Base-by-base conservation (phyloP, 92 coral and sea anemone species). In the Porites evermanni region DNA sequence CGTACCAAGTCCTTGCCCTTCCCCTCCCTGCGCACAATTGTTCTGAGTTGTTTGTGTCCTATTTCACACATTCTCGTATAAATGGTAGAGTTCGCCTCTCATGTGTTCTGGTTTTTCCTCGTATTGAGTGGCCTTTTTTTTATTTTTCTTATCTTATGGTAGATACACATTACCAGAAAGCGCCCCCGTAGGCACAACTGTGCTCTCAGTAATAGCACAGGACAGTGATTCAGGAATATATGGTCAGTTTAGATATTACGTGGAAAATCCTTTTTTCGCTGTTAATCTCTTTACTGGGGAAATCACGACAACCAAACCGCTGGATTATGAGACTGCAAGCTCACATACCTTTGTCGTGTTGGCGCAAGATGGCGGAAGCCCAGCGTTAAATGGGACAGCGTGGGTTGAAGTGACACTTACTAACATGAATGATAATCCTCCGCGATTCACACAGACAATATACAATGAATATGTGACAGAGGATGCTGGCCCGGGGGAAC, bases 201-300 rank as follows among this genome's bases (percentile, higher is more conserved):
- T 97, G 56, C 82, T 95, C 24, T 85, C 92, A 4, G 96, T 97
- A 53, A 89, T 96, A n/a, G 99, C 99, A 7, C 84, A 67, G 38
- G 99, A 97, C 87, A 88, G 88, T 50, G 99, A 97, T 81, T 95
- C 99, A 19, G 99, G 98, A 19, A 90, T 95, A 7, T 88, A 93
- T 69, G 97, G 97, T 5, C 97, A 97, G 64, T 92, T 93, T 53
- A 91, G 92, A 11, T 97, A 90, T 79, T 89, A 85, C 82, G 72
- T 83, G 64, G 88, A 92, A 38, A 92, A 91, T 70, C 84, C 85
- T 17, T 86, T 75, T 71, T 97, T 97, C 72, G 32, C 90, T 3
- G 92, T 95, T 5, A 97, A 97, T 54, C 95, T 98, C 2, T 97
- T 93, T 83, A 92, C 96, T 5, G 99, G 99, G 6, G 89, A 94